Conservation (phyloP, 1,140 invertebrate genomes). For the Lordiphosa stackelbergi region DNA sequence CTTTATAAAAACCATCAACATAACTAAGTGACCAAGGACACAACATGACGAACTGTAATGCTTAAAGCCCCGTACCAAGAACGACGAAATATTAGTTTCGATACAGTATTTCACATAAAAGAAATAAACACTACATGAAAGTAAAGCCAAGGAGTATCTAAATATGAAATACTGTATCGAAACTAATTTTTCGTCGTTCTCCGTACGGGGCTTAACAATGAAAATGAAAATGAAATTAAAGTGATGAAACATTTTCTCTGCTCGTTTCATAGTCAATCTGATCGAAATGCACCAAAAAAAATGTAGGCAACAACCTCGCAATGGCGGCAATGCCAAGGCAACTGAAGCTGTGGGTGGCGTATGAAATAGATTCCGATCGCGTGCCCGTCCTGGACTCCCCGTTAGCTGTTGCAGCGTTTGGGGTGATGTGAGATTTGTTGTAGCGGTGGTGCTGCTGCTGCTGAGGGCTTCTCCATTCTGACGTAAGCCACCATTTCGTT, state of each 20-base stretch:
- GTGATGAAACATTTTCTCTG: background rate
- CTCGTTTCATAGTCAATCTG: slow-evolving; percentile 8
- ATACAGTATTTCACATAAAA: no score
- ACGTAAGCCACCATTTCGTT: slow-evolving; percentile 52
- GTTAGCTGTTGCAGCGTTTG: slow-evolving; percentile 75
- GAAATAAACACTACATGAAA: no score
- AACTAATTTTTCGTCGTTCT: no score
- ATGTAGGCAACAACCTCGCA: slow-evolving; percentile 67
- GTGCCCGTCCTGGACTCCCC: slow-evolving; percentile 73
- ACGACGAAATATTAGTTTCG: no score
- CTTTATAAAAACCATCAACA: no score
- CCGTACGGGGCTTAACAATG: no score
- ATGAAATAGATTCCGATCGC: slow-evolving; percentile 76
- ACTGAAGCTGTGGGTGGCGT: slow-evolving; percentile 60
- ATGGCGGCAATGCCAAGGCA: slow-evolving; percentile 64
- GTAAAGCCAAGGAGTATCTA: no score
- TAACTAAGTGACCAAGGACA: no score
- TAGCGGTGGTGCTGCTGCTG: slow-evolving; percentile 7
- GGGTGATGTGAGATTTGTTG: slow-evolving; percentile 37
- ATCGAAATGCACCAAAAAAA: slow-evolving; percentile 4
- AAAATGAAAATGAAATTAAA: no score
- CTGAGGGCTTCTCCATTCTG: slow-evolving; percentile 35
- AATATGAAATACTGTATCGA: no score
- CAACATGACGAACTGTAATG: no score
- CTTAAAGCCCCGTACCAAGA: no score